Evolutionary conservation across 2,113 vertebrate genomes (phyloP).

Genomic region (Parotia lawesii): DNA sequence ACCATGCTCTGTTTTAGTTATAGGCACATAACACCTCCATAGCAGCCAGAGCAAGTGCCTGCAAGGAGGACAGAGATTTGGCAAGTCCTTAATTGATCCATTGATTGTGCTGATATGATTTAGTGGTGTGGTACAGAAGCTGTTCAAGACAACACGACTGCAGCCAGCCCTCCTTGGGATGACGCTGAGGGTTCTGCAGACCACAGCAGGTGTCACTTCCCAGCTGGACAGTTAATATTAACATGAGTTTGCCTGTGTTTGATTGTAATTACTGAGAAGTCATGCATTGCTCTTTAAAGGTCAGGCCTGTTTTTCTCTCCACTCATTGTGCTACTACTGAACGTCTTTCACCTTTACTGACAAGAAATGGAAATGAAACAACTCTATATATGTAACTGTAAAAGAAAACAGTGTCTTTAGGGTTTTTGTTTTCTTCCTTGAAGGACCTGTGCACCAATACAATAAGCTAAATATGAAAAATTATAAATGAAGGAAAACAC

Average conservation of each 20-base stretch:
- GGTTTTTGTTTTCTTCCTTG: background rate
- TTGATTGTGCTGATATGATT: background rate
- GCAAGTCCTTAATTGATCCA: background rate
- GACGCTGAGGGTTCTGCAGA: background rate
- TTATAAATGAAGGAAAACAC: background rate
- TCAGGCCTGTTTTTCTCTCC: background rate
- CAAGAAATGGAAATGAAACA: conserved; percentile 10
- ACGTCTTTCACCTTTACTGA: background rate
- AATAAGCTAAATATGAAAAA: background rate
- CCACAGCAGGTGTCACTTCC: background rate
- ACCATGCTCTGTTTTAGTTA: accelerated
- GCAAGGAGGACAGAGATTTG: background rate
- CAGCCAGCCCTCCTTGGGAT: background rate
- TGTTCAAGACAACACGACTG: accelerated
- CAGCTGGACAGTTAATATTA: background rate
- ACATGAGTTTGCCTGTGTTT: background rate
- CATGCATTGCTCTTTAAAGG: background rate
- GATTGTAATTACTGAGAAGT: conserved; percentile 4
- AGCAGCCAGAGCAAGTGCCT: background rate
- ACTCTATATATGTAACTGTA: background rate
- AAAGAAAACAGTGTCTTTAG: conserved; percentile 18
- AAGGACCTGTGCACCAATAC: background rate
- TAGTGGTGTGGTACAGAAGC: background rate
- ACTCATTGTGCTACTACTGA: background rate
- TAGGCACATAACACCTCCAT: background rate